Conservation (phyloP, 2,888 invertebrate genomes). For the Hypomecis atomaria region DNA sequence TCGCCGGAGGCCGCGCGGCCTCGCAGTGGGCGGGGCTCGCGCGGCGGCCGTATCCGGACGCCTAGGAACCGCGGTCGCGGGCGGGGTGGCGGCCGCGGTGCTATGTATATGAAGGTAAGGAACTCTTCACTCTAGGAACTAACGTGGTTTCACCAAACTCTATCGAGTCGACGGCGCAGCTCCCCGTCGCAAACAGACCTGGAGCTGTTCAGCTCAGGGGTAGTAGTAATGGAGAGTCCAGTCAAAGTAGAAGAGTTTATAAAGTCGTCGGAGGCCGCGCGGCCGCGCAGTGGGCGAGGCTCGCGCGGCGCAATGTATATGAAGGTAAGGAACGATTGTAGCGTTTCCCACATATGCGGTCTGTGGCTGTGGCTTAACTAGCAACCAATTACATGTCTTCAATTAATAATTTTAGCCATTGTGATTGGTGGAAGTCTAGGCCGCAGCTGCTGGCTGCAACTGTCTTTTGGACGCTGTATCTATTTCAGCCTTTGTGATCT, state of each 20-base stretch:
- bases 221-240: no score
- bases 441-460: no score
- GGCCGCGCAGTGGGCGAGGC: slow-evolving; percentile 53
- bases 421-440: no score
- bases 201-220: no score
- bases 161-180: no score
- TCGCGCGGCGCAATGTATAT: slow-evolving; percentile 59
- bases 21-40: slow-evolving; percentile 52
- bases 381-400: no score
- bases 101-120: slow-evolving; percentile 62
- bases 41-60: slow-evolving; percentile 55
- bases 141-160: background rate
- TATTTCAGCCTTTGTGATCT: no score
- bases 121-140: background rate
- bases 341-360: no score
- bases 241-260: slow-evolving; percentile 36
- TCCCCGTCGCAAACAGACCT: no score
- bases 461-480: no score
- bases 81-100: slow-evolving; percentile 73
- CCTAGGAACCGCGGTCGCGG: slow-evolving; percentile 67
- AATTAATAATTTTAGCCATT: no score
- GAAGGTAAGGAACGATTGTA: slow-evolving; percentile 55
- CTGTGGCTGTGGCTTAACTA: no score
- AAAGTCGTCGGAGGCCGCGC: slow-evolving; percentile 57
- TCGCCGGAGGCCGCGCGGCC: slow-evolving; percentile 55